Evolutionary conservation across 2,113 vertebrate genomes (phyloP).

Genomic region (Motacilla tschutschensis): DNA sequence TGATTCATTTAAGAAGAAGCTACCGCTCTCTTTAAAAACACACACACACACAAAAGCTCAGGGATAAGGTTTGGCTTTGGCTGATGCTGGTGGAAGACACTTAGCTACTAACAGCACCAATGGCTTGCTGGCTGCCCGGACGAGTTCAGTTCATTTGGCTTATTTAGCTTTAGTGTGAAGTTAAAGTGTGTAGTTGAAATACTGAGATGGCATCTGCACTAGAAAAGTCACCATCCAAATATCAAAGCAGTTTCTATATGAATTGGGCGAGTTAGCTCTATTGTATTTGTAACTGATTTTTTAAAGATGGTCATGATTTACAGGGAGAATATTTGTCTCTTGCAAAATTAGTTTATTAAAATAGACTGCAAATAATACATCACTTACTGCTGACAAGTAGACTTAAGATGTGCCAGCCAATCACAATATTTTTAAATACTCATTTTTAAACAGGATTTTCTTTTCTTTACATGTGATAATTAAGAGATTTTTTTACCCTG

Average conservation of each 20-base stretch:
- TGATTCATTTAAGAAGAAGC: not conserved
- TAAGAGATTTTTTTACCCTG: not conserved
- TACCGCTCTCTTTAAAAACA: not conserved
- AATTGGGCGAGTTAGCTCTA: not conserved
- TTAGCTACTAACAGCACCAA: not conserved
- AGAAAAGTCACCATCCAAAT: not conserved
- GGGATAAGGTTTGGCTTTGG: not conserved
- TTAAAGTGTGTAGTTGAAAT: not conserved
- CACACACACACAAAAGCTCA: not conserved
- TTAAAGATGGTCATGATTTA: not conserved
- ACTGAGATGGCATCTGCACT: not conserved
- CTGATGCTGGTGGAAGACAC: not conserved
- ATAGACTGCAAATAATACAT: not conserved
- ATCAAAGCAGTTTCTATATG: not conserved
- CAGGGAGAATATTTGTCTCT: not conserved
- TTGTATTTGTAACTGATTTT: not conserved
- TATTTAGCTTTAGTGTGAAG: not conserved
- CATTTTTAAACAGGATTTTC: not conserved
- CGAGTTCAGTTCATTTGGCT: not conserved
- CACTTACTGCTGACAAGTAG: not conserved
- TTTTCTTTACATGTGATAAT: constrained; percentile 34
- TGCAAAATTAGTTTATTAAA: not conserved
- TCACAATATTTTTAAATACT: not conserved
- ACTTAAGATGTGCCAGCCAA: not conserved
- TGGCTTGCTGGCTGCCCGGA: not conserved